These are phyloP conservation scores for Ophion costatus DNA, from an alignment of 2,888 invertebrate genomes.

Conservation along the genomic window DNA sequence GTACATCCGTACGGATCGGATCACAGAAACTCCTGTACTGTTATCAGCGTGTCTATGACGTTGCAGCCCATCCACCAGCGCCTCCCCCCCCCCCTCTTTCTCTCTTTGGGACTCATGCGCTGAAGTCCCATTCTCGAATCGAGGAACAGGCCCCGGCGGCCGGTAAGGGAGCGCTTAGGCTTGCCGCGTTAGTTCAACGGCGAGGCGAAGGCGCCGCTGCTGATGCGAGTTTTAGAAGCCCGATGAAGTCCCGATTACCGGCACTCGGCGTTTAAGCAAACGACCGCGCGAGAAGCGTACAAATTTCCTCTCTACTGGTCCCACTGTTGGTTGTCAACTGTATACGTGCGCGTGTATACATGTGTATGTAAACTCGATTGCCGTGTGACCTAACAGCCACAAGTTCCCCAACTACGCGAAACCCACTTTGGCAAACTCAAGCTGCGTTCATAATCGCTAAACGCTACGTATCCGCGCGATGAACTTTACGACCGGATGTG, in stretches of 20 bases:
- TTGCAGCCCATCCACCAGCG: too few relatives aligned
- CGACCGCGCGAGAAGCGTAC: constrained; percentile 34
- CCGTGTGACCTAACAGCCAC: constrained; percentile 6
- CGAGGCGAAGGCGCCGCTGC: constrained; percentile 25
- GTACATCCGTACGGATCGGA: too few relatives aligned
- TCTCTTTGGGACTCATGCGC: not conserved
- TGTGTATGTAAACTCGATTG: constrained; percentile 13
- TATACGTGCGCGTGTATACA: not conserved
- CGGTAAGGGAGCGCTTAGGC: constrained; percentile 61
- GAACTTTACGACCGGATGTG: constrained; percentile 52
- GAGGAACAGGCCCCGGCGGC: constrained; percentile 50
- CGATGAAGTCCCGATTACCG: constrained; percentile 60
- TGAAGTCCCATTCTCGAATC: constrained; percentile 2
- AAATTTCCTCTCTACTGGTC: constrained; percentile 57
- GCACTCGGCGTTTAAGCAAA: constrained; percentile 44
- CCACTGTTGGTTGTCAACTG: constrained; percentile 20
- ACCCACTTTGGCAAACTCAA: constrained; percentile 36
- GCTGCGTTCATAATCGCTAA: constrained; percentile 56
- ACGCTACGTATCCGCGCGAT: constrained; percentile 30
- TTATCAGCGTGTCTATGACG: too few relatives aligned
- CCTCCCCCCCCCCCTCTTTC: not conserved
- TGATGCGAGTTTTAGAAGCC: constrained; percentile 54
- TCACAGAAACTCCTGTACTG: too few relatives aligned
- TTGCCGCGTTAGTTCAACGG: constrained; percentile 24
- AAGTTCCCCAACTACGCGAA: constrained; percentile 26